Evolutionary conservation across 2,888 invertebrate species (phyloP), one percentile per base, ranked within the genome.

Genomic region (Drosophila sordidula): DNA sequence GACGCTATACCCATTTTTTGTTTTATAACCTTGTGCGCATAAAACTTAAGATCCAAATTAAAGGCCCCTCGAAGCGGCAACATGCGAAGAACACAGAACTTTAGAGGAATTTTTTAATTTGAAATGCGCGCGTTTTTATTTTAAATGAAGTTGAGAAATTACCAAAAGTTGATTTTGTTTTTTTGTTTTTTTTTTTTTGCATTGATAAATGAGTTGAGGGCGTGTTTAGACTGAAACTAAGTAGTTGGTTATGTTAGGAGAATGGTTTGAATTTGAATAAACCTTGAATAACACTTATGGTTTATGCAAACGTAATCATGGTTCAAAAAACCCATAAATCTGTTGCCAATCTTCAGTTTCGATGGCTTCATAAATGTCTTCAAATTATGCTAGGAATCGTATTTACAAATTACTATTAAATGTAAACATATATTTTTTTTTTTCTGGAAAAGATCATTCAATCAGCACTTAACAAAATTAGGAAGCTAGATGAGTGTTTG

Each of bases 171-270:
- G 6, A 18, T 18, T 18, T 18, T 2, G 1, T 18, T 1, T 6
- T 44, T 55, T 29, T 22, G 41, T 25, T 18, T 2, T 18, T 18
- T 1, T 6, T 44, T 55, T 29, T 22, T 44, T 25, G 16, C 41
- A 45, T 46, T 80, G 80, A 80, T 85, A 70, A 79, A 82, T 79
- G 86, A 62, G 70, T 52, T 49, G 36, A 12, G 62, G 79, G 76
- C 75, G 78, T 78, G 71, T 50, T 67, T 58, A 59, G 46, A 38
- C 34, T 45, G 22, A 22, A 61, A 58, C 47, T 58, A 36, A 74
- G 62, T 56, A 51, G 29, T 64, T 65, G 61, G 41, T 58, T 62
- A 55, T 52, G 51, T 32, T 52, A 44, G 5, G 36, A 32, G 38
- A 45, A 39, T 16, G 5, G 9, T 34, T 11, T 11, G 46, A 54